phyloP scores from a whole-genome alignment of 1,140 invertebrate species.

The Caerostris extrusa region DNA sequence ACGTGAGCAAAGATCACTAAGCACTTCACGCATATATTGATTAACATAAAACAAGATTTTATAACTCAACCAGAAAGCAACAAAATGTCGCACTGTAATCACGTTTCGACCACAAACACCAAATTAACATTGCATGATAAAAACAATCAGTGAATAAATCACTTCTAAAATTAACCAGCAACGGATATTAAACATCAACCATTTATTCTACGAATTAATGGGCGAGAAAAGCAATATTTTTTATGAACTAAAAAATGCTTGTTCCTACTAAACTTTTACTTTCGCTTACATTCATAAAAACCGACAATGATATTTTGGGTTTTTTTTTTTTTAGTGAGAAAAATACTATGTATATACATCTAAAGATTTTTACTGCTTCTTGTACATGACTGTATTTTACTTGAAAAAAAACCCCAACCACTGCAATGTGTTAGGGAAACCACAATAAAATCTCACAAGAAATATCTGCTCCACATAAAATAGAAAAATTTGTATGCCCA shows the following conservation, averaged over 20 bases:
- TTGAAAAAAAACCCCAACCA: background rate
- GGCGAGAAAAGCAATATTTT: background rate
- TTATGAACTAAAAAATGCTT: background rate
- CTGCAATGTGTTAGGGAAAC: slow-evolving; percentile 32
- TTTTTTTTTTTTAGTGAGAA: slow-evolving; percentile 20
- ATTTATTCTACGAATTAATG: background rate
- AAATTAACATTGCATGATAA: background rate
- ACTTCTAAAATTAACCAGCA: background rate
- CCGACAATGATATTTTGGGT: slow-evolving; percentile 39
- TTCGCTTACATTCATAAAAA: slow-evolving; percentile 42
- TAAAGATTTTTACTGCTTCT: slow-evolving; percentile 38
- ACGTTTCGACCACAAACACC: background rate
- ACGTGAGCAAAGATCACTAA: no score
- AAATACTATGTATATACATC: slow-evolving; percentile 4
- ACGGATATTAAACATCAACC: background rate
- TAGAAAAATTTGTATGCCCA: slow-evolving; percentile 21
- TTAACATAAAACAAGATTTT: no score
- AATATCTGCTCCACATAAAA: slow-evolving; percentile 60
- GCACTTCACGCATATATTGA: no score
- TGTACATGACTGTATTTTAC: slow-evolving; percentile 60
- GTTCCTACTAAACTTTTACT: background rate
- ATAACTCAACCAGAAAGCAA: no score
- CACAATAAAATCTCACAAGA: slow-evolving; percentile 43
- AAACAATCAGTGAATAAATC: background rate
- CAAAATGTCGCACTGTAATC: no score